phyloP scores from a whole-genome alignment of 2,113 vertebrate species.

The Ammodytes dubius region DNA sequence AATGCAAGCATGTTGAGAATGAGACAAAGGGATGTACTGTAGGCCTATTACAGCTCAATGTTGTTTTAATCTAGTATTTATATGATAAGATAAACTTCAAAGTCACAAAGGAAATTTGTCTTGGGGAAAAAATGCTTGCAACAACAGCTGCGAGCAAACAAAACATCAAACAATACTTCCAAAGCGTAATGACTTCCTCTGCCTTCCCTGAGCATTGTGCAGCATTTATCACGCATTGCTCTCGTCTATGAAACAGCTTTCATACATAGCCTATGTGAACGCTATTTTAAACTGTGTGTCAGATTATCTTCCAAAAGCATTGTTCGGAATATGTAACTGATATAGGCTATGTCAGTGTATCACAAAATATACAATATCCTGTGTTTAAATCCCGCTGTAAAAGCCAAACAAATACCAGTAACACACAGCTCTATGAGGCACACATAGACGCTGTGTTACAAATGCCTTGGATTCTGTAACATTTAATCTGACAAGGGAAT shows the following conservation, averaged over 20 bases:
- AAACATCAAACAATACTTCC: neutral
- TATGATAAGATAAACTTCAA: neutral
- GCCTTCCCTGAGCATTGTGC: neutral
- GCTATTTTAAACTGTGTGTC: neutral
- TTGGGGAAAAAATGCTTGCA: neutral
- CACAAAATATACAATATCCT: neutral
- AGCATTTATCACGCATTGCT: neutral
- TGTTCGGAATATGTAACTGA: neutral
- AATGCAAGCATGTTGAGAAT: neutral
- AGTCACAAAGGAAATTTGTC: no score
- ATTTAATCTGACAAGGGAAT: slow-evolving; percentile 26
- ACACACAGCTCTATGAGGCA: neutral
- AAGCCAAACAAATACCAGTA: accelerated
- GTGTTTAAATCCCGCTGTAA: neutral
- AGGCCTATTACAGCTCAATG: neutral
- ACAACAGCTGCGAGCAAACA: no score
- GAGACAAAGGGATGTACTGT: neutral
- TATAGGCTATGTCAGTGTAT: neutral
- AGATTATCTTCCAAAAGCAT: neutral
- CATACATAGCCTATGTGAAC: neutral
- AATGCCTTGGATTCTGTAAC: neutral
- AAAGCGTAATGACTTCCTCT: neutral
- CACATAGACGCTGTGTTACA: neutral
- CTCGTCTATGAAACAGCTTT: neutral
- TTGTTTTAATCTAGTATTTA: neutral